Percentiles rank a stretch among this genome's conserved stretches.
These are phyloP conservation scores for Protosalanx chinensis DNA, from an alignment of 2,797 vertebrate genomes.

Conservation along the genomic window DNA sequence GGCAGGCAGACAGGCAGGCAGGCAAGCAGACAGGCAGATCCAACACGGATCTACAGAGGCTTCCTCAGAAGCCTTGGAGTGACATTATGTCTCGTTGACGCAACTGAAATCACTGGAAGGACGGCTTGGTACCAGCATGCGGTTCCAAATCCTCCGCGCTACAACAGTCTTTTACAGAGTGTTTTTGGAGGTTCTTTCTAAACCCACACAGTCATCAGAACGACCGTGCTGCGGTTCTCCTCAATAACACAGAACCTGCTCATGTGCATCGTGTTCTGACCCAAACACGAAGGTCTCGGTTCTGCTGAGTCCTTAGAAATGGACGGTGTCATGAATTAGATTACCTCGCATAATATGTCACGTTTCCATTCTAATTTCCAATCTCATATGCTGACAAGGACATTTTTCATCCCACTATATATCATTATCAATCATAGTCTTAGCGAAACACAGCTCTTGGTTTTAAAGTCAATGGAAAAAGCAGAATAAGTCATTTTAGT, in stretches of 20 bases:
- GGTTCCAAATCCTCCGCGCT: no score
- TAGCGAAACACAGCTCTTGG: background rate
- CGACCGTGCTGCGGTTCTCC: background rate
- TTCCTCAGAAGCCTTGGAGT: no score
- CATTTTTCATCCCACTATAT: no score
- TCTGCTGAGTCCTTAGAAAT: background rate
- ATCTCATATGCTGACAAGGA: background rate
- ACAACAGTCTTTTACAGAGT: no score
- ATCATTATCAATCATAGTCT: no score
- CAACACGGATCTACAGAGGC: no score
- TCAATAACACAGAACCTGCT: background rate
- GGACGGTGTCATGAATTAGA: background rate
- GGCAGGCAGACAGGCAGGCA: no score
- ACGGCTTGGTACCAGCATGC: no score
- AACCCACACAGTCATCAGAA: constrained; percentile 7
- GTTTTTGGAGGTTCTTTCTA: background rate
- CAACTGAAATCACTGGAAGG: no score
- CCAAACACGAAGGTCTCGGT: background rate
- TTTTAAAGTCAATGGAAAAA: background rate
- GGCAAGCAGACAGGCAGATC: no score
- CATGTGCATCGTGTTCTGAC: constrained; percentile 5
- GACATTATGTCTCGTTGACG: no score
- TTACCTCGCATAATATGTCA: constrained; percentile 4
- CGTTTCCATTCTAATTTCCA: background rate
- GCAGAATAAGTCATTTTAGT: no score